A percentile compares a stretch with the other conserved stretches of the same genome.
These are phyloP conservation scores for Laticauda laticaudata DNA, from an alignment of 2,113 vertebrate species.

Conservation along the genomic window DNA sequence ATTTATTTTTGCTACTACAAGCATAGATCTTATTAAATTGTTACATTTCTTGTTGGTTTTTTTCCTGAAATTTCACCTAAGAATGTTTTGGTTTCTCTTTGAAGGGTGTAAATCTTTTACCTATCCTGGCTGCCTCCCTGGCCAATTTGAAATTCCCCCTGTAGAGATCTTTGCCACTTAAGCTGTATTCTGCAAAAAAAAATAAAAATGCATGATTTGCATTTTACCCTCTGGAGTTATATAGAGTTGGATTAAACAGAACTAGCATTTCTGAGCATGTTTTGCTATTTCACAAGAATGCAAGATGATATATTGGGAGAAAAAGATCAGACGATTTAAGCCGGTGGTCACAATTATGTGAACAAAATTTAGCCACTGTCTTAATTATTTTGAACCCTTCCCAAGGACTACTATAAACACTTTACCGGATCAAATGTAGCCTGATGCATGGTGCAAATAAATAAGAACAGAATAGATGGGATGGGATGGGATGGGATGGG, in stretches of 20 bases:
- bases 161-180: background rate
- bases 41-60: background rate
- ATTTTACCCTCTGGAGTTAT: background rate
- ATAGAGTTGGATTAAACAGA: background rate
- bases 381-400: background rate
- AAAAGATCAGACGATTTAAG: background rate
- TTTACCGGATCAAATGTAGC: slow-evolving; percentile 12
- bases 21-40: background rate
- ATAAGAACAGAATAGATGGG: slow-evolving; percentile 2
- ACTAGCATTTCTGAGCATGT: background rate
- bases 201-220: too few relatives aligned
- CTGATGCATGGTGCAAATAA: slow-evolving; percentile 30
- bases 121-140: background rate
- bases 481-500: too few relatives aligned
- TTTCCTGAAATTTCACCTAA: background rate
- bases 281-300: slow-evolving; percentile 5
- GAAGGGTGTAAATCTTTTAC: background rate
- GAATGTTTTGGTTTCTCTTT: background rate
- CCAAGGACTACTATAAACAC: background rate
- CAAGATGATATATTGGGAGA: background rate
- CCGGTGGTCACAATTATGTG: background rate
- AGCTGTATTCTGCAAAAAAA: background rate
- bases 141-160: background rate
- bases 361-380: background rate
- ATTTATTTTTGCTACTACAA: background rate